Evolutionary conservation across 2,888 invertebrate species (phyloP).

Genomic region (Netelia virgata): DNA sequence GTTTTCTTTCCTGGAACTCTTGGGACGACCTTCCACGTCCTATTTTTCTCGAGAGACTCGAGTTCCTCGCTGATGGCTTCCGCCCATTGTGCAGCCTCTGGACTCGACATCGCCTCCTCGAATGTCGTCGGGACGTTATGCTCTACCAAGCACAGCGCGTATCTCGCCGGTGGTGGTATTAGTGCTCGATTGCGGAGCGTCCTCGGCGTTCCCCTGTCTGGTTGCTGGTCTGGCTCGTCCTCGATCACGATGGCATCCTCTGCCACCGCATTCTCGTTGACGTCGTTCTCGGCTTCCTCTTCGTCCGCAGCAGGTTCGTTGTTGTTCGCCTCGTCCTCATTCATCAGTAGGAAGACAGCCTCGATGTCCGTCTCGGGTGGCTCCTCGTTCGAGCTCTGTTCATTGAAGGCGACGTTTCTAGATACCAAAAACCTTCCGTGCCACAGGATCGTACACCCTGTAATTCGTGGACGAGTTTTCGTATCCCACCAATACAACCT

Average conservation of each 20-base stretch:
- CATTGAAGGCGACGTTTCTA: slow-evolving; percentile 34
- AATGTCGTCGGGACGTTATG: slow-evolving; percentile 44
- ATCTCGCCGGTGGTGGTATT: slow-evolving; percentile 39
- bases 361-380: slow-evolving; percentile 18
- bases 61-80: slow-evolving; percentile 59
- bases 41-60: slow-evolving; percentile 28
- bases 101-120: slow-evolving; percentile 49
- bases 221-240: slow-evolving; percentile 38
- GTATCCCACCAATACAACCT: slow-evolving; percentile 40
- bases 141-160: slow-evolving; percentile 50
- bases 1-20: slow-evolving; percentile 26
- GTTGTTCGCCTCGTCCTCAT: slow-evolving; percentile 35
- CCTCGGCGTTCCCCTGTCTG: slow-evolving; percentile 12
- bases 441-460: slow-evolving; percentile 43
- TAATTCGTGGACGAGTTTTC: slow-evolving; percentile 25
- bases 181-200: slow-evolving; percentile 42
- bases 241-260: slow-evolving; percentile 30
- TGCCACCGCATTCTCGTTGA: slow-evolving; percentile 13
- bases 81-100: slow-evolving; percentile 54
- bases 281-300: slow-evolving; percentile 18
- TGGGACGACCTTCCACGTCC: slow-evolving; percentile 44
- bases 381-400: slow-evolving; percentile 5
- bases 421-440: slow-evolving; percentile 27
- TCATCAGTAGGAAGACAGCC: slow-evolving; percentile 17
- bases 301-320: slow-evolving; percentile 28